These are phyloP conservation scores for Hyaena hyaena DNA, from an alignment of 2,113 vertebrate genomes.

Conservation along the genomic window DNA sequence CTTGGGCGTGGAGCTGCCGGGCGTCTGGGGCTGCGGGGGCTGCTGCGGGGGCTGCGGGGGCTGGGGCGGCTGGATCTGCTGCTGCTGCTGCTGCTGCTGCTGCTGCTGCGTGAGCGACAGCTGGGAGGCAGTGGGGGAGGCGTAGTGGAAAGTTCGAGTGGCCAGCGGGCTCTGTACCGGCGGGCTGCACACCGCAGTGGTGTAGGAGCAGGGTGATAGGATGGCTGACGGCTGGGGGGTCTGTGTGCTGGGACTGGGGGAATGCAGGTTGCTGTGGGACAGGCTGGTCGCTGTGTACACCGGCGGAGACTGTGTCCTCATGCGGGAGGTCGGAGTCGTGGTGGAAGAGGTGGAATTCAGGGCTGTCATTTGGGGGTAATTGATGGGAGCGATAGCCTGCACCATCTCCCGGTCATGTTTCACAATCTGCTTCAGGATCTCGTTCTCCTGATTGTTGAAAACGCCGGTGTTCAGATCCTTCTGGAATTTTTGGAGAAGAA, in stretches of 20 bases:
- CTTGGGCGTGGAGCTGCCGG: constrained; percentile 88
- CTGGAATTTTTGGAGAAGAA: constrained; percentile 98
- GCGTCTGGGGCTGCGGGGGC: constrained; percentile 85
- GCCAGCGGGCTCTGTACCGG: constrained; percentile 95
- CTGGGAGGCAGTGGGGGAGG: constrained; percentile 94
- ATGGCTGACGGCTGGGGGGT: constrained; percentile 89
- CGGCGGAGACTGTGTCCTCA: constrained; percentile 90
- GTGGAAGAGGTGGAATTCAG: constrained; percentile 90
- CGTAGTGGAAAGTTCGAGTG: constrained; percentile 95
- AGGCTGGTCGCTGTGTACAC: constrained; percentile 90
- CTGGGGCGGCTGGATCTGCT: constrained; percentile 81
- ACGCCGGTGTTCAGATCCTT: constrained; percentile 98
- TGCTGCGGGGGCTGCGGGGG: constrained; percentile 82
- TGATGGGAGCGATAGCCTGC: constrained; percentile 91
- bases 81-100: constrained; percentile 77
- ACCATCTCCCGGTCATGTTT: constrained; percentile 99
- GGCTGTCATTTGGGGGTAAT: constrained; percentile 89
- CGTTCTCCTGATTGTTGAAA: constrained; percentile 99
- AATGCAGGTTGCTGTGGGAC: constrained; percentile 91
- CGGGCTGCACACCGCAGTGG: constrained; percentile 92
- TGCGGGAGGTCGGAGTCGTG: constrained; percentile 88
- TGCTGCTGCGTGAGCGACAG: constrained; percentile 93
- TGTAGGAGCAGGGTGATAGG: constrained; percentile 95
- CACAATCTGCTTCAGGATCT: constrained; percentile 99
- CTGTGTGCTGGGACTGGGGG: constrained; percentile 90